phyloP scores from a whole-genome alignment of 1,140 invertebrate genomes.

The Drosophila pectinifera region DNA sequence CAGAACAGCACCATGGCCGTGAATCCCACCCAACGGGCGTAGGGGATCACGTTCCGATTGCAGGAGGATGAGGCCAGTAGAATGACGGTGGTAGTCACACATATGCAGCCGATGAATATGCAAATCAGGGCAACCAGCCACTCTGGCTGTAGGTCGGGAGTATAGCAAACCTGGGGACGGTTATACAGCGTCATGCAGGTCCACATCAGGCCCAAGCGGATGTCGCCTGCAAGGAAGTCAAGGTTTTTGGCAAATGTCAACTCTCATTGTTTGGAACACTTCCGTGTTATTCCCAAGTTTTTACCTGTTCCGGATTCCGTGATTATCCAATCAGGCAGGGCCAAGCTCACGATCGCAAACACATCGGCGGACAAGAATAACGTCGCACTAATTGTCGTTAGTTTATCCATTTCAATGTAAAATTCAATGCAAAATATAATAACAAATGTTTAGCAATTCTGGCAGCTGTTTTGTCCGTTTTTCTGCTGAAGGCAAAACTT shows the following conservation, averaged over 20 bases:
- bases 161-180: slow-evolving; percentile 94
- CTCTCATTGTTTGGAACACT: not conserved
- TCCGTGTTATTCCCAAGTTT: slow-evolving; percentile 85
- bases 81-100: slow-evolving; percentile 96
- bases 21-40: slow-evolving; percentile 98
- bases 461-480: too few relatives aligned
- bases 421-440: not conserved
- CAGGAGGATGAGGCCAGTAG: slow-evolving; percentile 94
- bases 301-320: slow-evolving; percentile 92
- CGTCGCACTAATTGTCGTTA: slow-evolving; percentile 95
- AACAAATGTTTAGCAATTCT: too few relatives aligned
- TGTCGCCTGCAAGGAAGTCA: slow-evolving; percentile 87
- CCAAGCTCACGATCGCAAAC: slow-evolving; percentile 96
- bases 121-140: slow-evolving; percentile 96
- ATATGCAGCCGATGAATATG: slow-evolving; percentile 96
- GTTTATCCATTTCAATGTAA: slow-evolving; percentile 90
- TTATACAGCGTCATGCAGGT: slow-evolving; percentile 97
- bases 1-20: slow-evolving; percentile 98
- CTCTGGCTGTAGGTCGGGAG: slow-evolving; percentile 93
- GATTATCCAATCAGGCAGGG: slow-evolving; percentile 98
- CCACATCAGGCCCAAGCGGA: slow-evolving; percentile 93
- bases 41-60: slow-evolving; percentile 95
- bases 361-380: slow-evolving; percentile 96
- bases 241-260: not conserved
- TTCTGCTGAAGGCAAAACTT: too few relatives aligned